Percentiles rank a stretch among this genome's conserved stretches.
phyloP scores from a whole-genome alignment of 2,113 vertebrate species.

The Heterochromis multidens region DNA sequence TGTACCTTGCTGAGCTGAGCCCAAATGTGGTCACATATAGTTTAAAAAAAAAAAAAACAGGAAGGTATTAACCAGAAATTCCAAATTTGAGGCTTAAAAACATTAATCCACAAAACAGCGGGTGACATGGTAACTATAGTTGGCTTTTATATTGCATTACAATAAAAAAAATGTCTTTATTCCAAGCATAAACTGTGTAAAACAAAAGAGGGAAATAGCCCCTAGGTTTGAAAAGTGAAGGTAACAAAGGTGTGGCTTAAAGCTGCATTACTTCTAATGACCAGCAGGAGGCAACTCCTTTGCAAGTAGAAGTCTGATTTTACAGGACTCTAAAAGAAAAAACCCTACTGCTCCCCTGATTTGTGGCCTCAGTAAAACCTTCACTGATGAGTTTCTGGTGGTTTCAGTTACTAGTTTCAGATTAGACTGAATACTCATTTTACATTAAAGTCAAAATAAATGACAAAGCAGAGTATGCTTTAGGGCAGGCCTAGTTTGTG shows the following conservation, averaged over 20 bases:
- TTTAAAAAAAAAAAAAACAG: neutral
- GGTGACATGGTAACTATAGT: neutral
- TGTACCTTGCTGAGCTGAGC: neutral
- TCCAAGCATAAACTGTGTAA: neutral
- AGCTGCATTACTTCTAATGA: neutral
- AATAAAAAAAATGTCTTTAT: neutral
- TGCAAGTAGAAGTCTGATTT: neutral
- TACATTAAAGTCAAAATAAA: neutral
- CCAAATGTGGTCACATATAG: neutral
- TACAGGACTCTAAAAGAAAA: neutral
- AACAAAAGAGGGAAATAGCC: neutral
- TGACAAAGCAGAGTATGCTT: neutral
- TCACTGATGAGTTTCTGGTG: neutral
- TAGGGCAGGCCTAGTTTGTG: rapidly evolving
- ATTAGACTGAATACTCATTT: neutral
- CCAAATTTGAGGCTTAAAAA: neutral
- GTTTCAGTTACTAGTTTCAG: neutral
- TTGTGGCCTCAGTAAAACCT: neutral
- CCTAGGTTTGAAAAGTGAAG: neutral
- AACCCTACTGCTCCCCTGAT: neutral
- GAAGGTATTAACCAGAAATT: neutral
- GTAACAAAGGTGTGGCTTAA: neutral
- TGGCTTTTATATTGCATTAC: neutral
- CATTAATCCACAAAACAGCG: neutral
- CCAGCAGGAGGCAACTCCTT: neutral